Evolutionary conservation across 2,113 vertebrate genomes (phyloP), one percentile per base, ranked within the genome.

Genomic region (Thymallus thymallus): DNA sequence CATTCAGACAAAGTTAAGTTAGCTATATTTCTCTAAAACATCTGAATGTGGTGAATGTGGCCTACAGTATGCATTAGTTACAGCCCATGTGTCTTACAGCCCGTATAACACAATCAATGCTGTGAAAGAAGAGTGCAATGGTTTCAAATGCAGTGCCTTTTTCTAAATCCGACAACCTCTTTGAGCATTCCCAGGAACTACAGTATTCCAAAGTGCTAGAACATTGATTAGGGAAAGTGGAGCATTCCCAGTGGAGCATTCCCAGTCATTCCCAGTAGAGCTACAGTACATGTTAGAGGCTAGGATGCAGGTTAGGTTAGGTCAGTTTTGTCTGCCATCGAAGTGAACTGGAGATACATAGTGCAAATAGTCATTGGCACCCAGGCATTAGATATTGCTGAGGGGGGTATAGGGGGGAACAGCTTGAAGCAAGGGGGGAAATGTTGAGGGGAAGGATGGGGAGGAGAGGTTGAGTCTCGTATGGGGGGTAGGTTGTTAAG

Each of bases 181-280:
- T 55, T 55, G 18, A 7, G 5, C 56, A 60, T 60, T 60, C 56
- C 56, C 5, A n/a, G 56, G 56, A n/a, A 22, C 56, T 60, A 51
- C 48, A 18, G 48, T 18, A 58, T 58, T 22, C 55, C 55, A 56
- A 5, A 20, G 55, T 58, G 55, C 55, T 58, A 10, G n/a, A 6
- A 60, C 18, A 22, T 60, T 80, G 80, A 76, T 24, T 77, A 63
- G 6, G 74, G 32, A 67, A 51, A 70, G 51, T 68, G 74, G 45
- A 51, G n/a, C n/a, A n/a, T n/a, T 79, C 77, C 51, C 78, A 76
- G 84, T 79, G 82, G 81, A 83, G 77, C 86, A 84, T 84, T 71
- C 79, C 74, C 80, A 79, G 78, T 78, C 87, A 87, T 87, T 86
- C 82, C 80, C 45, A 69, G 81, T 74, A 74, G 20, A 76, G 84